These are phyloP conservation scores for Drepana falcataria DNA, from an alignment of 2,888 invertebrate genomes.

Conservation along the genomic window DNA sequence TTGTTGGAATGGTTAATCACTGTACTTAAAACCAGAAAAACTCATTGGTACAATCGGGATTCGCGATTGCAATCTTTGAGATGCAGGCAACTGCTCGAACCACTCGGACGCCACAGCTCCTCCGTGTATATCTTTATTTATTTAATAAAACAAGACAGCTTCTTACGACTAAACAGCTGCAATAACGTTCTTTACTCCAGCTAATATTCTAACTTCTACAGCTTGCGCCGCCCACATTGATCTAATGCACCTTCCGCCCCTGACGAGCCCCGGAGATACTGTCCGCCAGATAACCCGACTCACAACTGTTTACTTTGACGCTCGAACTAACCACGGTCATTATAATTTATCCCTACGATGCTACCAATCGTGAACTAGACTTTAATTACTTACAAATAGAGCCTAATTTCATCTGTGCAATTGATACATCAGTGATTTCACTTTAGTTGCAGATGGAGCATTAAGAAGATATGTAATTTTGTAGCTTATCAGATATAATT, in stretches of 20 bases:
- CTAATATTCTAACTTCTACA: slow-evolving; percentile 7
- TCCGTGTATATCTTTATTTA: neutral
- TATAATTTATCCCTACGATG: slow-evolving; percentile 10
- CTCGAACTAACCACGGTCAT: slow-evolving; percentile 19
- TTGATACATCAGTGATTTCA: neutral
- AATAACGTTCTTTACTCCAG: slow-evolving; percentile 1
- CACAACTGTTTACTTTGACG: slow-evolving; percentile 35
- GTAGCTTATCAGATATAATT: too few relatives aligned
- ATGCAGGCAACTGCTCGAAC: too few relatives aligned
- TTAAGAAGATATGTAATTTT: too few relatives aligned
- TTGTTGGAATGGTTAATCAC: too few relatives aligned
- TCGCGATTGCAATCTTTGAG: too few relatives aligned
- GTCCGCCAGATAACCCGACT: slow-evolving; percentile 33
- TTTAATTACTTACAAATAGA: neutral
- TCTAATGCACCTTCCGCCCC: slow-evolving; percentile 28
- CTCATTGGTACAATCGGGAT: too few relatives aligned
- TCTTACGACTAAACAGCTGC: neutral
- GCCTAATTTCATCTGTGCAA: neutral
- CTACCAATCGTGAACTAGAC: slow-evolving; percentile 1
- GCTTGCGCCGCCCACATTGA: slow-evolving; percentile 15
- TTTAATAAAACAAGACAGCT: neutral
- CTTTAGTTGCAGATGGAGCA: neutral
- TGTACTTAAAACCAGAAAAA: too few relatives aligned
- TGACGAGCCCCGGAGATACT: slow-evolving; percentile 43
- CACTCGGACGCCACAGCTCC: too few relatives aligned